Percentiles rank a stretch among this genome's conserved stretches.
These are phyloP conservation scores for Tineola bisselliella DNA, from an alignment of 2,888 invertebrate genomes.

Conservation along the genomic window DNA sequence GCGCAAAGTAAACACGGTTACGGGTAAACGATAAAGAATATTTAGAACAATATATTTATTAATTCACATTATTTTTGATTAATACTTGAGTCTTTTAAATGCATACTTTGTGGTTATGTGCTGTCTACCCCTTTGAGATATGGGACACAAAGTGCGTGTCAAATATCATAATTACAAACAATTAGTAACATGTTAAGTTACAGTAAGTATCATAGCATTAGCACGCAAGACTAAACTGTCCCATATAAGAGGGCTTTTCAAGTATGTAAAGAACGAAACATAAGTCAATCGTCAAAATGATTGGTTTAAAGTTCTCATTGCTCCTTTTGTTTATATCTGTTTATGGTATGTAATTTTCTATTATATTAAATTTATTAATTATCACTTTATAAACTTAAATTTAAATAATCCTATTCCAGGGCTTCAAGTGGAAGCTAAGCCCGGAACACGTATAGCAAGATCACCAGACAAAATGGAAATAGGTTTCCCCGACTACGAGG, in stretches of 20 bases:
- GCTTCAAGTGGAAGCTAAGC: slow-evolving; percentile 16
- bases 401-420: slow-evolving; percentile 16
- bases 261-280: not conserved
- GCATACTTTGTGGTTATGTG: no score
- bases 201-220: not conserved
- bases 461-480: slow-evolving; percentile 29
- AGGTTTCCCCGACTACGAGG: slow-evolving; percentile 21
- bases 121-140: no score
- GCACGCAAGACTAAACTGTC: not conserved
- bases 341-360: not conserved
- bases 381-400: not conserved
- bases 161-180: not conserved
- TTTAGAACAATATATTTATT: no score
- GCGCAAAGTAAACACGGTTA: no score
- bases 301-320: not conserved
- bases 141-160: not conserved
- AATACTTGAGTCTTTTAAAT: no score
- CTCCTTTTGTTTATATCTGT: not conserved
- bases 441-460: slow-evolving; percentile 20
- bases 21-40: no score
- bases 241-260: not conserved
- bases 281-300: not conserved
- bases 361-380: not conserved
- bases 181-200: not conserved
- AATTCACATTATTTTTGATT: no score